These are phyloP conservation scores for Salarias fasciatus DNA, from an alignment of 2,797 vertebrate species.

Conservation along the genomic window DNA sequence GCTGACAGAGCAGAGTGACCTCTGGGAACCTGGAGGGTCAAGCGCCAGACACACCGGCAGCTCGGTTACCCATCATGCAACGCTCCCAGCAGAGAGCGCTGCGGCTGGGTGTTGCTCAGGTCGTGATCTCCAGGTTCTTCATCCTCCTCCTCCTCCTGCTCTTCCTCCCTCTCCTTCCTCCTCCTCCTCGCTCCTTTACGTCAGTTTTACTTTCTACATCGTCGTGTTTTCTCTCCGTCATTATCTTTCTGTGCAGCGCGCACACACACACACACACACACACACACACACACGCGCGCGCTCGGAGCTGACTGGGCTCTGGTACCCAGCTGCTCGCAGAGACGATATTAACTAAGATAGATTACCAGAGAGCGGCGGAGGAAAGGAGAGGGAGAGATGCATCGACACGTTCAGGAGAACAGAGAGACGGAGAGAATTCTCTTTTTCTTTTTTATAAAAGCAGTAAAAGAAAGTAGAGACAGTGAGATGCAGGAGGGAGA, in stretches of 20 bases:
- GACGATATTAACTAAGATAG: slow-evolving; percentile 85
- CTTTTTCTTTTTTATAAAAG: no score
- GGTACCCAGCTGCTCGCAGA: slow-evolving; percentile 82
- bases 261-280: slow-evolving; percentile 19
- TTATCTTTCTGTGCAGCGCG: slow-evolving; percentile 7
- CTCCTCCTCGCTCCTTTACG: no score
- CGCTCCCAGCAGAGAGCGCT: no score
- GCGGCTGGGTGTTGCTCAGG: no score
- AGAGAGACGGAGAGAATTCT: neutral
- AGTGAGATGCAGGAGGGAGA: neutral
- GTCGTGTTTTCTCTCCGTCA: slow-evolving; percentile 33
- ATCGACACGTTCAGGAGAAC: slow-evolving; percentile 7
- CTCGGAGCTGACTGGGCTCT: slow-evolving; percentile 74
- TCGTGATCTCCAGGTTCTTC: no score
- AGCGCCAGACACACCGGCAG: no score
- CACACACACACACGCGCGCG: slow-evolving; percentile 34
- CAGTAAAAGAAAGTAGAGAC: slow-evolving; percentile 4
- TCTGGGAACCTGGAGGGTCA: no score
- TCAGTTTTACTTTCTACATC: slow-evolving; percentile 32
- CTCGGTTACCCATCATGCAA: no score
- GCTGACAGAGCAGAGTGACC: no score
- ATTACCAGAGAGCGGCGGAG: slow-evolving; percentile 65
- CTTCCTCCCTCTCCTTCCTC: no score
- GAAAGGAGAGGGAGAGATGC: slow-evolving; percentile 17
- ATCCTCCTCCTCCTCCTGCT: no score